These are phyloP conservation scores for Endotricha flammealis DNA, from an alignment of 2,888 invertebrate species.

Conservation along the genomic window DNA sequence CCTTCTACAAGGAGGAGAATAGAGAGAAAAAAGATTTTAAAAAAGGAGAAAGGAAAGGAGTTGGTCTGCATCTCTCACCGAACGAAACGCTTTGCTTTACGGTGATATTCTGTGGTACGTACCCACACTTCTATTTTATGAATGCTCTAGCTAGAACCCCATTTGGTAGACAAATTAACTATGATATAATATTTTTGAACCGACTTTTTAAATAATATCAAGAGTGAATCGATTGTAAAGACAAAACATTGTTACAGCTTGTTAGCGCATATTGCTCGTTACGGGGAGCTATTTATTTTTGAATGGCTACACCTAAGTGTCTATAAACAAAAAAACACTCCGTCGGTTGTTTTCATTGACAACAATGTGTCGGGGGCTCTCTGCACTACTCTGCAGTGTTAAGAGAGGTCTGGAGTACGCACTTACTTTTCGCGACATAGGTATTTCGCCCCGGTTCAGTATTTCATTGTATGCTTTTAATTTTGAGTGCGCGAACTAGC, in stretches of 20 bases:
- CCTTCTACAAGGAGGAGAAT: too few species aligned
- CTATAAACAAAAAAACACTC: slow-evolving; percentile 77
- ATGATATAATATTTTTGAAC: too few species aligned
- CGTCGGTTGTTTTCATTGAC: slow-evolving; percentile 72
- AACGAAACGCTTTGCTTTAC: too few species aligned
- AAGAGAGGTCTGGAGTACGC: slow-evolving; percentile 63
- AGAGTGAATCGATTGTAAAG: slow-evolving; percentile 52
- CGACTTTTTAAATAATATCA: too few species aligned
- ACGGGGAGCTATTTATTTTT: slow-evolving; percentile 71
- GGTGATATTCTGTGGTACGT: too few species aligned
- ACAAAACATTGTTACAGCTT: slow-evolving; percentile 68
- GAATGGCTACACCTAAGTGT: slow-evolving; percentile 75
- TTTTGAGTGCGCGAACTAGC: slow-evolving; percentile 82
- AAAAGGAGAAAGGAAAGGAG: too few species aligned
- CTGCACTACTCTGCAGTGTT: slow-evolving; percentile 47
- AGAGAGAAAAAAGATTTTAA: too few species aligned
- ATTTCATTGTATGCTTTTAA: slow-evolving; percentile 82
- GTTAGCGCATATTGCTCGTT: slow-evolving; percentile 71
- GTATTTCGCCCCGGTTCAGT: slow-evolving; percentile 64
- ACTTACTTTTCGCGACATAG: slow-evolving; percentile 76
- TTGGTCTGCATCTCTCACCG: too few species aligned
- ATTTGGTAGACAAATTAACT: too few species aligned
- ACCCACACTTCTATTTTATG: too few species aligned
- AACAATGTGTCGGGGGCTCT: slow-evolving; percentile 62
- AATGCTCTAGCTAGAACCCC: too few species aligned